Conservation (phyloP, 64 coral and sea anemone species). For the Montipora cactus region DNA sequence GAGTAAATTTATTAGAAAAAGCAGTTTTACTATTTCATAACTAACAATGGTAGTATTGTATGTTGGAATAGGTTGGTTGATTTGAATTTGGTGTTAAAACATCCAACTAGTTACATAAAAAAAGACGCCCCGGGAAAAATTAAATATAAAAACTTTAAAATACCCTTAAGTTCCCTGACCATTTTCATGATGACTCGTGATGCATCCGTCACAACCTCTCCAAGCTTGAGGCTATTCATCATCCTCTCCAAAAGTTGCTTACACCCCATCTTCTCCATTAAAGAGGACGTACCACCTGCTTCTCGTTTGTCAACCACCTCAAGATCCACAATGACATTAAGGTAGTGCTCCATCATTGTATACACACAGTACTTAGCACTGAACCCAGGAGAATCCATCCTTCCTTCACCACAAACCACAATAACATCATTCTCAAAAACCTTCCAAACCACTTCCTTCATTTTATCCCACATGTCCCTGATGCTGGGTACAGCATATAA, state of each 20-base stretch:
- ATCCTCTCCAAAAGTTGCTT: conserved; percentile 19
- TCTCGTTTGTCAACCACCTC: conserved; percentile 65
- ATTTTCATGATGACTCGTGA: conserved; percentile 27
- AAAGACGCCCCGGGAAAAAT: neutral
- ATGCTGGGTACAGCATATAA: conserved; percentile 40
- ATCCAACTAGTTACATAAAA: conserved; percentile 7
- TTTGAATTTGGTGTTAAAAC: neutral
- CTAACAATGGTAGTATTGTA: no score
- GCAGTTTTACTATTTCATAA: no score
- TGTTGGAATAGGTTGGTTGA: no score
- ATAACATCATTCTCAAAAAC: conserved; percentile 17
- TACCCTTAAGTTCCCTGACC: conserved; percentile 44
- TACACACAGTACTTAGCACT: conserved; percentile 57
- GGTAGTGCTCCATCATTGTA: conserved; percentile 53
- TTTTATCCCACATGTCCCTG: conserved; percentile 3
- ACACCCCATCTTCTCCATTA: conserved; percentile 52
- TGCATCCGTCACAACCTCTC: conserved; percentile 53
- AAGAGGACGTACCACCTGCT: conserved; percentile 20
- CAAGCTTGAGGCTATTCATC: conserved; percentile 25
- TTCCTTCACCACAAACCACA: conserved; percentile 53
- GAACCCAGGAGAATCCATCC: conserved; percentile 70
- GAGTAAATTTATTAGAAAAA: no score
- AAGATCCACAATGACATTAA: conserved; percentile 52
- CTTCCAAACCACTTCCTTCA: conserved; percentile 12
- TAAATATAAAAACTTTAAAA: neutral